These are phyloP conservation scores for Trichonephila clavipes DNA, from an alignment of 1,140 invertebrate species.

Conservation along the genomic window DNA sequence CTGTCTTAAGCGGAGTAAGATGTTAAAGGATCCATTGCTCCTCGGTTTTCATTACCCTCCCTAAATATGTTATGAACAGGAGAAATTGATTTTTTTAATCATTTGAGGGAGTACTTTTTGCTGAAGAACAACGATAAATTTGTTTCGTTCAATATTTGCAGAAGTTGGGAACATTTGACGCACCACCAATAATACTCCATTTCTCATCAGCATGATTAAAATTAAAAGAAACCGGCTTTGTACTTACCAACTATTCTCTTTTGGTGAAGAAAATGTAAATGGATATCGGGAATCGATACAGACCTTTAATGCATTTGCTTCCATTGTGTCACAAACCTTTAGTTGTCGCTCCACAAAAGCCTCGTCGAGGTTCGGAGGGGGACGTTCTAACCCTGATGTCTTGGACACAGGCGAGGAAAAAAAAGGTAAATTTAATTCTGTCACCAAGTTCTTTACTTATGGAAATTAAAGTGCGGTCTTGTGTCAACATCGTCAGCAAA, in stretches of 20 bases:
- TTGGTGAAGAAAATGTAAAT: neutral
- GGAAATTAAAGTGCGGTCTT: neutral
- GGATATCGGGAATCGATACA: neutral
- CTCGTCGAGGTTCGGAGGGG: neutral
- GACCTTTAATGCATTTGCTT: neutral
- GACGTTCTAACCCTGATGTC: neutral
- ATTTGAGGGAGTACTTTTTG: no score
- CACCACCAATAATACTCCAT: no score
- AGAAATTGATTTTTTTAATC: no score
- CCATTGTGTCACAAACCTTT: neutral
- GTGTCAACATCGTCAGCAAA: neutral
- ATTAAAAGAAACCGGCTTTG: no score
- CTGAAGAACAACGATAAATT: no score
- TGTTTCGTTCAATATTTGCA: no score
- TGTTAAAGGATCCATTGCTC: no score
- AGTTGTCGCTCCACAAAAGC: neutral
- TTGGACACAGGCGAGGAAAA: neutral
- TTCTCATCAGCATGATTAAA: no score
- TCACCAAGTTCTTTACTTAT: neutral
- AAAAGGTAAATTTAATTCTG: neutral
- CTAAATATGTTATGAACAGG: no score
- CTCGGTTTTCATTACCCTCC: no score
- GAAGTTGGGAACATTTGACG: no score
- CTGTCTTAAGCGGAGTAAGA: no score
- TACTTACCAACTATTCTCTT: neutral